Evolutionary conservation across 1,140 invertebrate species (phyloP).

Genomic region (Drosophila orosa): DNA sequence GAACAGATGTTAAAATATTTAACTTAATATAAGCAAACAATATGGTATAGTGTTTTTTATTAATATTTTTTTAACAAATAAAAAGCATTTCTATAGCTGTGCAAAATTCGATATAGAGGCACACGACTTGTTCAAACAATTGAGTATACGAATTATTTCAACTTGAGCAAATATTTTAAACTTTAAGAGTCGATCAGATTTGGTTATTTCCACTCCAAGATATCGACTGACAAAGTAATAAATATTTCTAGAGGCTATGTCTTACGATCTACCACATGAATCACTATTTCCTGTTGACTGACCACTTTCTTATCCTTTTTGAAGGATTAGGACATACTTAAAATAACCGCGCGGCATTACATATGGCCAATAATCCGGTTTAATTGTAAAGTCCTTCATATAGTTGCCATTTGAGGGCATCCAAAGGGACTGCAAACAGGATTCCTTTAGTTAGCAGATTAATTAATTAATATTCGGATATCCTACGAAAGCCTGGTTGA

Average conservation of each 20-base stretch:
- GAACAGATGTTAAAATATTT: constrained; percentile 3
- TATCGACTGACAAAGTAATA: too few species aligned
- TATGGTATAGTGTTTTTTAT: background rate
- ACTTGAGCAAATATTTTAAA: constrained; percentile 5
- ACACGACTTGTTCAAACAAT: constrained; percentile 15
- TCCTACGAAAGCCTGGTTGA: background rate
- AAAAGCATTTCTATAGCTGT: background rate
- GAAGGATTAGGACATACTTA: background rate
- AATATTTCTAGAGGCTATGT: background rate
- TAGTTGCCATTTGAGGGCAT: background rate
- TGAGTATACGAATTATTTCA: background rate
- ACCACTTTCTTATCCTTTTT: background rate
- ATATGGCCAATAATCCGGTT: background rate
- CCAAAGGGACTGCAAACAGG: background rate
- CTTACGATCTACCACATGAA: background rate
- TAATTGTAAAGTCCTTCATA: background rate
- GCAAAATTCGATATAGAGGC: constrained; percentile 2
- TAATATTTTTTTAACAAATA: background rate
- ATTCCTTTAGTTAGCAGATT: background rate
- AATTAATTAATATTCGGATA: background rate
- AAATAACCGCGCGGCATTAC: background rate
- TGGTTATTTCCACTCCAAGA: background rate
- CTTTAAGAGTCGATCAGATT: background rate
- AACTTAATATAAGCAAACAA: constrained; percentile 3
- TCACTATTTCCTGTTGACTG: background rate